Base-by-base conservation (phyloP, 2,888 invertebrate genomes). In the Melanostoma mellinum region DNA sequence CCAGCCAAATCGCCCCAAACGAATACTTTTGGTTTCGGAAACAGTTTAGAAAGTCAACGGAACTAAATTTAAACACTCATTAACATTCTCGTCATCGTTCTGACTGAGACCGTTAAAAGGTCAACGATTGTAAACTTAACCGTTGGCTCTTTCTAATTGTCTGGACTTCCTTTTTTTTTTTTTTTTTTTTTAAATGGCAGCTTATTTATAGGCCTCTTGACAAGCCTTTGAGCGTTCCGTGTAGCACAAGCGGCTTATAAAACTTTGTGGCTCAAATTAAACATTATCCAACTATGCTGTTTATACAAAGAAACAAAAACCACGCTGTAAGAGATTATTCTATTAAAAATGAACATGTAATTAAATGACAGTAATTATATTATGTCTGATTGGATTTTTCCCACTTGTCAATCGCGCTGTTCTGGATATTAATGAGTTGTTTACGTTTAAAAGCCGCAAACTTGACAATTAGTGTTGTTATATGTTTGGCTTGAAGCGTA, bases 361-460 rank as follows among this genome's bases (percentile, higher is more conserved):
- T 44, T 68, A 60, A 52, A 52, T 46, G 68, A 75, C 44, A 46
- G 32, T 75, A 75, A 75, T 75, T 75, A 68, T 9, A 75, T 67
- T 75, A 44, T 32, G 40, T 36, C n/a, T 32, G 48, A 67, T 58
- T 65, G 50, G 53, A 32, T 69, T 33, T 55, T 46, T 53, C 36
- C 42, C 30, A 67, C 42, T 40, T 65, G n/a, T 48, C 40, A 46
- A 75, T 50, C 48, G 20, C 48, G 48, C 33, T 46, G 36, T 40
- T 65, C 35, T 50, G 42, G 33, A 40, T 65, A 74, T 50, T 44
- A 50, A 42, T 74, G 20, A 42, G 30, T 58, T 67, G 50, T 10
- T 58, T 67, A 44, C 48, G 35, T 46, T 46, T 3, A 60, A 44
- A 44, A 46, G 33, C 35, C 50, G 10, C 36, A 20, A 65, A 48